Base-by-base conservation (phyloP, 2,113 vertebrate genomes). In the Sander vitreus region DNA sequence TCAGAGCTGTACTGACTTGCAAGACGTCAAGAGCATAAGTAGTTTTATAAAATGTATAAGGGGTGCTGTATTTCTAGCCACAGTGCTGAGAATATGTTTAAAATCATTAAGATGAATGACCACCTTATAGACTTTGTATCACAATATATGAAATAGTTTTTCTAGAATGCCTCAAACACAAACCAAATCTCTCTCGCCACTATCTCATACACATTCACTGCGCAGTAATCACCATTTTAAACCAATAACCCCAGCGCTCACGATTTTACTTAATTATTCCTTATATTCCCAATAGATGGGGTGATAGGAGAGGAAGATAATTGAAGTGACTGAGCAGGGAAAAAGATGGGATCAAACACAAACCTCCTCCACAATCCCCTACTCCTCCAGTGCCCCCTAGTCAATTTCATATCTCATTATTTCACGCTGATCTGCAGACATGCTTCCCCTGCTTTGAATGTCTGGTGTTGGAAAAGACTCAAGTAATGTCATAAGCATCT, bases 241-340 rank as follows among this genome's bases (percentile, higher is more conserved):
- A 87, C 88, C 79, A 91, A 92, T 90, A 91, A 86, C 67, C 14
- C 39, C 64, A 36, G 80, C 6, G 3, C 91, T 91, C 87, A 77
- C 68, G 92, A 89, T 94, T 93, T 96, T 96, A 95, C 96, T 97
- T 97, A 96, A 97, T 95, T 91, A 97, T 95, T 95, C 95, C 70
- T 67, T 90, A 94, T 94, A 96, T 96, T 94, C 86, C 91, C 93
- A 83, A 83, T 78, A 88, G 87, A 91, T 75, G 27, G n/a, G 79
- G 45, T 81, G 89, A 91, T 85, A 77, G 83, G 54, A 87, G 82
- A 96, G 95, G 94, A 95, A 95, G 95, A 96, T 96, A 97, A 97
- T 95, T 95, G 96, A 95, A 78, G 81, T 93, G 95, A 95, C 93
- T 93, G 94, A 95, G 94, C 92, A 94, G 90, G 91, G 93, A 94